Base-by-base conservation (phyloP, 2,888 invertebrate genomes). In the Dione vanillae region DNA sequence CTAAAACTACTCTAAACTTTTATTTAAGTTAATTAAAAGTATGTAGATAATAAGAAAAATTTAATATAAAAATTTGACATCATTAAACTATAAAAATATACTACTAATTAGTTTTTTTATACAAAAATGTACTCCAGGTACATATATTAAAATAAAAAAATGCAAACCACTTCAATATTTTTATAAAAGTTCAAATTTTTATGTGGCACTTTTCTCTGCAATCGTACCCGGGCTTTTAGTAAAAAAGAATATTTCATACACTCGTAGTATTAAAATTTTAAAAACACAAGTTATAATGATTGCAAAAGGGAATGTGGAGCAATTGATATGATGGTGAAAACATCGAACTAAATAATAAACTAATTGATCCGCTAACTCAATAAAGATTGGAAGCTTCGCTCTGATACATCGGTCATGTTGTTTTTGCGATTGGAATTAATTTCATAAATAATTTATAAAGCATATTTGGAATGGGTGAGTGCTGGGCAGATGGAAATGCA, bases 391-490 rank as follows among this genome's bases (percentile, higher is more conserved):
- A 78, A 77, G 78, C 80, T 78, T 77, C 71, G 75, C 78, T 74
- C 77, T 76, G 80, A 80, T 81, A 82, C 78, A 80, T 81, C 79
- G 77, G 81, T 80, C 83, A 82, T 83, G 84, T 84, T 86, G 87
- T 90, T 85, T 89, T 89, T 87, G 85, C 83, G 84, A 83, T 85
- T 82, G 85, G 84, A 84, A 89, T 90, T 89, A 90, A 89, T 88
- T 87, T 88, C 87, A 89, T 92, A 91, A 92, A 92, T 92, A 90
- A 91, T 92, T 88, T 89, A 92, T 90, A 84, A 82, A 82, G 81
- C 85, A 86, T 85, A 90, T 91, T 89, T 85, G 85, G 82, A 19
- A 80, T 75, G 82, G 83, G 76, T 83, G 88, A 75, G 74, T 70
- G 88, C 86, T 85, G 90, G 85, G 80, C 85, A 86, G 89, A 88